Evolutionary conservation across 2,113 vertebrate species (phyloP), one percentile per base, ranked within the genome.

Genomic region (Poecilia latipinna): DNA sequence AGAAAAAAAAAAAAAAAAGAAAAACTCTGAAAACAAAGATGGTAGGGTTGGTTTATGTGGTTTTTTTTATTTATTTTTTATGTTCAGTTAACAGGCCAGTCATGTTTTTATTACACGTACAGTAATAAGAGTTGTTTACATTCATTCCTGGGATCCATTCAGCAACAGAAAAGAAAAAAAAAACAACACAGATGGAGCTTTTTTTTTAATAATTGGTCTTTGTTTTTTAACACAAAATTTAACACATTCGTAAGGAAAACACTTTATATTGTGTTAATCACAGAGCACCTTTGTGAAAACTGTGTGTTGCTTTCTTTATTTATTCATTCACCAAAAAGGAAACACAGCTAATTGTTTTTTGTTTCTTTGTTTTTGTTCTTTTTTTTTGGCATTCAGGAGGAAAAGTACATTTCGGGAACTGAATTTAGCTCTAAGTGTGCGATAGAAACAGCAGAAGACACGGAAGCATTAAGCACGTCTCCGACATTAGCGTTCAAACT

Each of bases 71-170:
- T 76, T 65, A 63, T 48, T 83, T 80, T 76, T 91, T 84, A 89
- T 89, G 92, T 89, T 88, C 86, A 88, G 93, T 92, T 94, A 92
- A 93, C 86, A 89, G 88, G 91, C 92, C 83, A 89, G 86, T 92
- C 85, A 81, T 83, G 82, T 90, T 86, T 37, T 90, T 87, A 91
- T 93, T 87, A 91, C 82, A 90, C 85, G 80, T 83, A 87, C 79
- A 92, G 72, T 73, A 82, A 86, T 80, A 71, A 82, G 81, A 83
- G 65, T 22, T 74, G 75, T 89, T 84, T 93, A 92, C 91, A 92
- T 91, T 93, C 91, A 86, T 90, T 88, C 87, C 66, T 67, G 80
- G 79, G 75, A 77, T 84, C 83, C 79, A 83, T 87, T 85, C 75
- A 74, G 65, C 73, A 60, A 73, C 37, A 29, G 62, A 67, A 76